Evolutionary conservation across 2,113 vertebrate species (phyloP).

Genomic region (Gobio gobio): DNA sequence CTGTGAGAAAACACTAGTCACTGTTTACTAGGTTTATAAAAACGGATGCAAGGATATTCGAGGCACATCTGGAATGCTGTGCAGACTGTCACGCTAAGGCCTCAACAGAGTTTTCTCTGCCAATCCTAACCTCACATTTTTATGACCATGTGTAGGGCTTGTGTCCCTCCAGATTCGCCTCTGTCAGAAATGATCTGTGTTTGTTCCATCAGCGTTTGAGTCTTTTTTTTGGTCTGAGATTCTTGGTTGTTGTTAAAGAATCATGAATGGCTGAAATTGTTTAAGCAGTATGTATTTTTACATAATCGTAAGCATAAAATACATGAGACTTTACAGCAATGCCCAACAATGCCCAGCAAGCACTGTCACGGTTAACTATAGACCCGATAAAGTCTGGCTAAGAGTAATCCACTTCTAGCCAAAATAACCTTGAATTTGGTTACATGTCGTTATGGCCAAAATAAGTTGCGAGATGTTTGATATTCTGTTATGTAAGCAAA

Average conservation of each 20-base stretch:
- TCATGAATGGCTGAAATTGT: not conserved
- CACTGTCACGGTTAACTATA: too few relatives aligned
- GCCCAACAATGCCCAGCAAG: too few relatives aligned
- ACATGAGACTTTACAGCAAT: not conserved
- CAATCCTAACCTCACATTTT: conserved; percentile 19
- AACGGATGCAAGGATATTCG: conserved; percentile 26
- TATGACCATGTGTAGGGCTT: conserved; percentile 17
- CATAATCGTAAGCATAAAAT: not conserved
- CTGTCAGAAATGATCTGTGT: conserved; percentile 36
- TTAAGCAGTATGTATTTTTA: not conserved
- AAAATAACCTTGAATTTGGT: too few relatives aligned
- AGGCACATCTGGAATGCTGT: conserved; percentile 24
- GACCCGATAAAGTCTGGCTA: too few relatives aligned
- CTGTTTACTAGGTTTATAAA: conserved; percentile 25
- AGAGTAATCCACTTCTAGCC: too few relatives aligned
- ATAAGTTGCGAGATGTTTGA: too few relatives aligned
- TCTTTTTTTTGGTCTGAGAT: not conserved
- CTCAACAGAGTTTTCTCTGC: conserved; percentile 15
- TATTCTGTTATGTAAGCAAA: too few relatives aligned
- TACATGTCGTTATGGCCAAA: too few relatives aligned
- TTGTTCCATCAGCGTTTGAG: conserved; percentile 1
- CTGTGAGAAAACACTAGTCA: conserved; percentile 39
- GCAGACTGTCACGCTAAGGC: conserved; percentile 1
- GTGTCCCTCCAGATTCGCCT: not conserved
- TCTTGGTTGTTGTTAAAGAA: too few relatives aligned